Evolutionary conservation across 2,113 vertebrate species (phyloP).

Genomic region (Ictalurus punctatus): DNA sequence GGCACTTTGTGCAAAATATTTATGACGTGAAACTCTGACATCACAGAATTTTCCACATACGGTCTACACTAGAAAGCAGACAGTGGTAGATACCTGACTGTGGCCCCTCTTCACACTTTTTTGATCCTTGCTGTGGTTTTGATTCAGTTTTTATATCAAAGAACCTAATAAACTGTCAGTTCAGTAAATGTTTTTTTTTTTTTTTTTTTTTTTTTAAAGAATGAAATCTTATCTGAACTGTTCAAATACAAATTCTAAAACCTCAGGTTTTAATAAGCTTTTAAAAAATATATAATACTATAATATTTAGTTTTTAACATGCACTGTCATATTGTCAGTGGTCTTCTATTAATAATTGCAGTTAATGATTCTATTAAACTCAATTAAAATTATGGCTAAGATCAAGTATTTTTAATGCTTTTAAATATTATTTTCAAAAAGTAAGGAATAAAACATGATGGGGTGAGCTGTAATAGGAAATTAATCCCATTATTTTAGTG

Average conservation of each 20-base stretch:
- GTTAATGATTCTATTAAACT: background rate
- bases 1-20: background rate
- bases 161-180: too few relatives aligned
- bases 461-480: too few relatives aligned
- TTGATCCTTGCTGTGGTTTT: background rate
- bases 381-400: background rate
- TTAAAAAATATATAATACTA: too few relatives aligned
- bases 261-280: background rate
- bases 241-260: background rate
- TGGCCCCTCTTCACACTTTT: background rate
- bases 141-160: background rate
- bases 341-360: background rate
- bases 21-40: background rate
- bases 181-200: background rate
- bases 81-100: background rate
- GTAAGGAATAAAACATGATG: background rate
- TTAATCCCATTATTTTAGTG: too few relatives aligned
- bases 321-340: background rate
- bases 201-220: too few relatives aligned
- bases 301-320: too few relatives aligned
- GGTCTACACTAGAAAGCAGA: background rate
- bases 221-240: background rate
- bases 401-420: background rate
- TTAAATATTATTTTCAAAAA: background rate
- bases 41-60: conserved; percentile 1